Evolutionary conservation across 2,113 vertebrate species (phyloP), one percentile per base, ranked within the genome.

Genomic region (Thamnaconus septentrionalis): DNA sequence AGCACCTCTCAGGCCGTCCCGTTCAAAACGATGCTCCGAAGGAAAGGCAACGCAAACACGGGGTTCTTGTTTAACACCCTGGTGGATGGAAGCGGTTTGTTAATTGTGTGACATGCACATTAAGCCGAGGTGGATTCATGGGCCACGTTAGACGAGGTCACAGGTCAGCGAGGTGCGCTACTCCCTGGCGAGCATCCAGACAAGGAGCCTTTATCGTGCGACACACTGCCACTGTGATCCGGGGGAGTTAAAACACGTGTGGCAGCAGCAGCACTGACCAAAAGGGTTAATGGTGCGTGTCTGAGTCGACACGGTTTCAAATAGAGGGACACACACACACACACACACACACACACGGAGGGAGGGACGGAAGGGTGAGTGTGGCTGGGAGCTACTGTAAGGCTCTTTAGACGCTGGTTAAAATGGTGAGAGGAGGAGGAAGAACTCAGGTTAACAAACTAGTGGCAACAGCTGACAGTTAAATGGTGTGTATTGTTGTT

Each of bases 271-370:
- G n/a, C 61, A 3, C 56, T 53, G 65, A 81, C 76, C 84, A 85
- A 79, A 75, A n/a, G 43, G 73, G 62, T 81, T 82, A 86, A 90
- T 83, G 83, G 52, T 61, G 83, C 76, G 44, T 78, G 45, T 61
- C 66, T 56, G 67, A 77, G 79, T 67, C 44, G 74, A 82, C 82
- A 80, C 56, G 40, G 79, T 78, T 64, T 48, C 6, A 31, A 64
- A 66, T 67, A 67, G 53, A 53, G 47, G 47, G 53, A 58, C 47
- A 7, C 11, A 48, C 45, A 46, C 45, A 46, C 45, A 46, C 45
- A 46, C 45, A 46, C 45, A 46, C 45, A 46, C 45, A 46, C 45
- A 46, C 45, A 46, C 45, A 46, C 45, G 65, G 39, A 64, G 46
- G 41, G 49, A 62, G 54, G 54, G n/a, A 71, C 57, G 18, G 44